A percentile compares a stretch with the other conserved stretches of the same genome.
phyloP scores from a whole-genome alignment of 2,888 invertebrate species.

The Eulithis testata region DNA sequence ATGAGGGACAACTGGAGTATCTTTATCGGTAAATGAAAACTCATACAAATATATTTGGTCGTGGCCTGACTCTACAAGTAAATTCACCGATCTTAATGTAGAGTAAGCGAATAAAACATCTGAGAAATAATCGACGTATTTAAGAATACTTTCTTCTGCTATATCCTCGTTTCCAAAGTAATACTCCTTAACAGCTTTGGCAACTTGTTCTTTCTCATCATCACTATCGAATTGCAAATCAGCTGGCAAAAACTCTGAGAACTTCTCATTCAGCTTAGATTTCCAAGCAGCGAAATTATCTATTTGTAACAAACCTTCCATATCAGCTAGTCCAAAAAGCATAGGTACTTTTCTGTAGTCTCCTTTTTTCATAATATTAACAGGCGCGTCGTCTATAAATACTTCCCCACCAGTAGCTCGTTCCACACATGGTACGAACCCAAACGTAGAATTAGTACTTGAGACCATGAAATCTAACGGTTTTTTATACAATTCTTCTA shows the following conservation, averaged over 20 bases:
- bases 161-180: constrained; percentile 56
- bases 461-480: background rate
- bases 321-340: constrained; percentile 57
- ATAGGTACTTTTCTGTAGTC: constrained; percentile 55
- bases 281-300: constrained; percentile 50
- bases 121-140: constrained; percentile 56
- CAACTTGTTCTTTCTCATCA: constrained; percentile 50
- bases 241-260: constrained; percentile 58
- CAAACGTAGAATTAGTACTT: constrained; percentile 45
- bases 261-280: constrained; percentile 55
- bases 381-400: constrained; percentile 54
- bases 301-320: constrained; percentile 51
- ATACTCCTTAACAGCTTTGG: constrained; percentile 51
- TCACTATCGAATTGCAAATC: constrained; percentile 56
- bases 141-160: constrained; percentile 45
- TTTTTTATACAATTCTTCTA: constrained; percentile 47
- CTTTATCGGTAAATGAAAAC: constrained; percentile 54
- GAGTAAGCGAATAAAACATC: constrained; percentile 63
- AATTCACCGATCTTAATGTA: constrained; percentile 46
- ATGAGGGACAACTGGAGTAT: constrained; percentile 43
- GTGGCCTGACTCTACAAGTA: constrained; percentile 55
- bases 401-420: constrained; percentile 40
- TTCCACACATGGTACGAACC: constrained; percentile 51
- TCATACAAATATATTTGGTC: constrained; percentile 59
- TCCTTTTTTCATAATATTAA: constrained; percentile 52